A percentile compares a stretch with the other conserved stretches of the same genome.
Conservation (phyloP, 2,888 invertebrate genomes). For the Oscheius sp. region DNA sequence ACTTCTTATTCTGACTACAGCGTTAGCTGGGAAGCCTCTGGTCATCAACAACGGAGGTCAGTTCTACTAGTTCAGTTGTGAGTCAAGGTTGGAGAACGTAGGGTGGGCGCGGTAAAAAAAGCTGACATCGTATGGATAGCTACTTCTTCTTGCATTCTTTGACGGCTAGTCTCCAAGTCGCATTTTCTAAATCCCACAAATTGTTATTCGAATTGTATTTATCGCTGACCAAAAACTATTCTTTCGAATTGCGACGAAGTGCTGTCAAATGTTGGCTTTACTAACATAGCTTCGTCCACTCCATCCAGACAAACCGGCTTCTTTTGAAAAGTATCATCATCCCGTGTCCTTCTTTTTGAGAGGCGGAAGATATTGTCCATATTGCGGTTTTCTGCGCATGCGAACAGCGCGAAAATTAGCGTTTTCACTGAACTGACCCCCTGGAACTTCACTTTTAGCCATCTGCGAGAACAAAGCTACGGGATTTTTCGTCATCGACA, state of each 20-base stretch:
- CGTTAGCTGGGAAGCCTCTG: constrained; percentile 20
- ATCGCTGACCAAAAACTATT: too few species aligned
- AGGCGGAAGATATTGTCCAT: constrained; percentile 13
- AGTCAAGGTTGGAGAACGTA: too few species aligned
- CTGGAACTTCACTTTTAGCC: constrained; percentile 21
- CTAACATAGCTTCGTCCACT: not conserved
- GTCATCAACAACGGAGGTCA: constrained; percentile 32
- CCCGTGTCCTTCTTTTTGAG: constrained; percentile 8
- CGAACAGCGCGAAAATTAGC: constrained; percentile 22
- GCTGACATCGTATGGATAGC: too few species aligned
- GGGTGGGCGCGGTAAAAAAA: too few species aligned
- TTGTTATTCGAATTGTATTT: too few species aligned
- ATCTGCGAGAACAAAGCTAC: constrained; percentile 39
- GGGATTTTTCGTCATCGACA: constrained; percentile 62
- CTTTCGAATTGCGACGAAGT: too few species aligned
- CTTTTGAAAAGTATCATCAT: not conserved
- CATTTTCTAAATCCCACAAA: too few species aligned
- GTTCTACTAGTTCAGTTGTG: not conserved
- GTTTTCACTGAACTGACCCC: constrained; percentile 17
- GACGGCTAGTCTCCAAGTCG: too few species aligned
- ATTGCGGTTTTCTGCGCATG: constrained; percentile 13
- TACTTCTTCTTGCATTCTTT: too few species aligned
- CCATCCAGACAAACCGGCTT: not conserved
- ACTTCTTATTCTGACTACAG: constrained; percentile 13
- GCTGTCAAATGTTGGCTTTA: not conserved